Evolutionary conservation across 1,140 invertebrate genomes (phyloP).

Genomic region (Psix sp.): DNA sequence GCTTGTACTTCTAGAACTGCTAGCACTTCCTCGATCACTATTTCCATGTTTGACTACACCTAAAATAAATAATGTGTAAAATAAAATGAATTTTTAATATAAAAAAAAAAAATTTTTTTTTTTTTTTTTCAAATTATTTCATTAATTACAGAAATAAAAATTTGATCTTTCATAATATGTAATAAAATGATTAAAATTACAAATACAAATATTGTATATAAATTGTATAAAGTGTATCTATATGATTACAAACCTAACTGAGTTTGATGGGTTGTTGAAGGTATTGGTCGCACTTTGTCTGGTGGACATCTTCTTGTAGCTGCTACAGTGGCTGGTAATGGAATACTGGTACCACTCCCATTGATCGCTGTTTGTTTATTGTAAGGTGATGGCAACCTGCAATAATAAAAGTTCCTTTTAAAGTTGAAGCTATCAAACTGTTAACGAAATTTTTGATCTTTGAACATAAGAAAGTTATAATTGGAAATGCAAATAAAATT

Average conservation of each 20-base stretch:
- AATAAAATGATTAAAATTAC: no score
- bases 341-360: conserved; percentile 80
- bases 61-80: conserved; percentile 18
- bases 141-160: neutral
- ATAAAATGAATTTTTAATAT: conserved; percentile 7
- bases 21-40: conserved; percentile 71
- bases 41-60: conserved; percentile 70
- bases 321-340: conserved; percentile 84
- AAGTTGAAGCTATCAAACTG: neutral
- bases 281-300: conserved; percentile 84
- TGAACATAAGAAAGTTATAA: no score
- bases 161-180: no score
- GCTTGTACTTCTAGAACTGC: conserved; percentile 74
- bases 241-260: conserved; percentile 75
- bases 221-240: no score
- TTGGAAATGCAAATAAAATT: no score
- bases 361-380: conserved; percentile 76
- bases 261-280: conserved; percentile 80
- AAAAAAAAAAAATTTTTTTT: neutral
- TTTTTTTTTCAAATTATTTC: neutral
- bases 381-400: conserved; percentile 81
- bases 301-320: conserved; percentile 85
- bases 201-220: no score
- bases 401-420: conserved; percentile 63
- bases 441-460: neutral